Evolutionary conservation across 1,140 invertebrate genomes (phyloP).

Genomic region (Drosophila trapezifrons): DNA sequence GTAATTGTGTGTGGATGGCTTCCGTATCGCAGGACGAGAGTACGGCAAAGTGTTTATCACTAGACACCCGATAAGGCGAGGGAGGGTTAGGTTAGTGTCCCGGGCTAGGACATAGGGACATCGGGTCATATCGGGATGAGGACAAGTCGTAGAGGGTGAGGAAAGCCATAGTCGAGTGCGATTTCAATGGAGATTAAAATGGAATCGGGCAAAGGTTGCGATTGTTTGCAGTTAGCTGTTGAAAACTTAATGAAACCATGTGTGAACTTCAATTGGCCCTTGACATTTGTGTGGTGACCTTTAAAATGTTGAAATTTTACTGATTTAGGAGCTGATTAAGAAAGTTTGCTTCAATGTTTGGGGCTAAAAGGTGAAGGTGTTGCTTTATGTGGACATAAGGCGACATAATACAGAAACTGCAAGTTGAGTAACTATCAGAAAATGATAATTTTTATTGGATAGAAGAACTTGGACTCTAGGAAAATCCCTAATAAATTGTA

Average conservation of each 20-base stretch:
- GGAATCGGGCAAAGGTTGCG: slow-evolving; percentile 14
- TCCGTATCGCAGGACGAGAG: slow-evolving; percentile 31
- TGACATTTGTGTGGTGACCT: slow-evolving; percentile 24
- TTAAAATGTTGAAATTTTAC: background rate
- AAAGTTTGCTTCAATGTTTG: background rate
- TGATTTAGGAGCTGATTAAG: background rate
- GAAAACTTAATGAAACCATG: slow-evolving; percentile 37
- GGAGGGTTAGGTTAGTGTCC: slow-evolving; percentile 31
- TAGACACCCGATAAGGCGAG: slow-evolving; percentile 18
- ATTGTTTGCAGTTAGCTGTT: slow-evolving; percentile 31
- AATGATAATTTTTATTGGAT: too few relatives aligned
- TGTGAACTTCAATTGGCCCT: slow-evolving; percentile 33
- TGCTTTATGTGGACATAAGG: too few relatives aligned
- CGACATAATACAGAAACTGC: too few relatives aligned
- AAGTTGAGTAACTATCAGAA: too few relatives aligned
- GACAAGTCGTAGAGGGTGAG: background rate
- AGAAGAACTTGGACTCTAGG: too few relatives aligned
- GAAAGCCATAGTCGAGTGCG: slow-evolving; percentile 27
- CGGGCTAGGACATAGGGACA: slow-evolving; percentile 8
- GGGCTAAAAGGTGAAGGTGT: too few relatives aligned
- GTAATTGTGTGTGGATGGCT: slow-evolving; percentile 68
- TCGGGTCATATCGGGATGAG: background rate
- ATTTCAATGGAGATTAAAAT: slow-evolving; percentile 46
- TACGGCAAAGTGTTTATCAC: slow-evolving; percentile 54
- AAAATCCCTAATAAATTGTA: too few relatives aligned